Conservation (phyloP, 1,140 invertebrate genomes). For the Musca domestica region DNA sequence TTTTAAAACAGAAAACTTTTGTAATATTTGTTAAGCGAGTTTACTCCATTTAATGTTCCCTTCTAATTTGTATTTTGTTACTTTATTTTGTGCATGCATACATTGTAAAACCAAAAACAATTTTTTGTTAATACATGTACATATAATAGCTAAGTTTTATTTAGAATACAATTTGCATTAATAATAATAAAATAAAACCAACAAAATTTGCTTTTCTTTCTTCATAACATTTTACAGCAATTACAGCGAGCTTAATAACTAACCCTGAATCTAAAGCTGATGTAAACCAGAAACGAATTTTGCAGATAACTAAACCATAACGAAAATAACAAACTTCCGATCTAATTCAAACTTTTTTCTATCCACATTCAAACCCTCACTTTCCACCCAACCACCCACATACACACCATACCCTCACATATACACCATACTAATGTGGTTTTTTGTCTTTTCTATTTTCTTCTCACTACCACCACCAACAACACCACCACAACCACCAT, state of each 20-base stretch:
- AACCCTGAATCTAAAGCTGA: not conserved
- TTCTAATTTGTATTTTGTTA: too few relatives aligned
- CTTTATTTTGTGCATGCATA: too few relatives aligned
- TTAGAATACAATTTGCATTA: not conserved
- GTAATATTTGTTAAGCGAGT: too few relatives aligned
- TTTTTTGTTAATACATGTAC: not conserved
- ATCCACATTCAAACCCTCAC: not conserved
- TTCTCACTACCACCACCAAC: constrained; percentile 22
- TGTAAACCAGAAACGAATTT: too few relatives aligned
- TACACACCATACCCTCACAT: too few relatives aligned
- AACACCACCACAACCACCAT: constrained; percentile 28
- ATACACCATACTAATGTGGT: constrained; percentile 2
- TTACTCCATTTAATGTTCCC: too few relatives aligned
- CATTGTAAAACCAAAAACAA: not conserved
- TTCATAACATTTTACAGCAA: constrained; percentile 35
- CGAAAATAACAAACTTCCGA: too few relatives aligned
- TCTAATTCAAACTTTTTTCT: not conserved
- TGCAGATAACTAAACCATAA: too few relatives aligned
- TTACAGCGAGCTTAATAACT: constrained; percentile 14
- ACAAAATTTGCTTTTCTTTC: constrained; percentile 25
- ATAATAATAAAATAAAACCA: constrained; percentile 1
- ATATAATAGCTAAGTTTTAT: too few relatives aligned
- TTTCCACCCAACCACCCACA: too few relatives aligned
- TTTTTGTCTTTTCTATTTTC: constrained; percentile 30
- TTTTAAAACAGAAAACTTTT: too few relatives aligned